Conservation (phyloP, 2,888 invertebrate species). For the Eumacrocentrus americanus region DNA sequence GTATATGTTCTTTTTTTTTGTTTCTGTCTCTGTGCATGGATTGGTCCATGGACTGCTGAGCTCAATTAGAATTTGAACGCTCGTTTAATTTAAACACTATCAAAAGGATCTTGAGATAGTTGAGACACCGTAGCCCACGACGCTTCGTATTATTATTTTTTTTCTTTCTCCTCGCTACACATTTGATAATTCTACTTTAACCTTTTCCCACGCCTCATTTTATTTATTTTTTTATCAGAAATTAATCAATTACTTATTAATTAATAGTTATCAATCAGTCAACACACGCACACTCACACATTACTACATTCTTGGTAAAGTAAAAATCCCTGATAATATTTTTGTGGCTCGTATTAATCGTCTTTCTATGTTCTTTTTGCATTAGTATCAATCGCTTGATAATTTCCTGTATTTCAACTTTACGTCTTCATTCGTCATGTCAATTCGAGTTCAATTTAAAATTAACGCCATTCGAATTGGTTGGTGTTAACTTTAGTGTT, state of each 20-base stretch:
- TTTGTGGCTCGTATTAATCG: conserved; percentile 44
- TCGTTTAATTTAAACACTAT: background rate
- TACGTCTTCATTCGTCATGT: background rate
- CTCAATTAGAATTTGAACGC: background rate
- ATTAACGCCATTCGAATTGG: background rate
- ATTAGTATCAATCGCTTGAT: conserved; percentile 6
- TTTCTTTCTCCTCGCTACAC: conserved; percentile 13
- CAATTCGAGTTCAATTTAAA: background rate
- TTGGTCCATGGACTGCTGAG: background rate
- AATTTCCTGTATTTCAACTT: background rate
- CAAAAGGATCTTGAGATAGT: background rate
- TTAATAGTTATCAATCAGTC: conserved; percentile 58
- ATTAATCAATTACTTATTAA: conserved; percentile 55
- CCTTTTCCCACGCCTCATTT: conserved; percentile 26
- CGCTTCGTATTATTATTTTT: conserved; percentile 23
- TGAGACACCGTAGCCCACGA: background rate
- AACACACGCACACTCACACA: conserved; percentile 60
- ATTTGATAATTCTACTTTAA: conserved; percentile 13
- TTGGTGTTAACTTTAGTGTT: background rate
- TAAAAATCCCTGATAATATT: conserved; percentile 59
- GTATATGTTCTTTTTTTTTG: background rate
- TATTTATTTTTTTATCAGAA: conserved; percentile 48
- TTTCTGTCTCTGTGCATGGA: background rate
- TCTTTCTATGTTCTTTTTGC: background rate
- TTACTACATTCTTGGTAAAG: conserved; percentile 58